phyloP scores from a whole-genome alignment of 2,113 vertebrate species.

The Sinocyclocheilus grahami region DNA sequence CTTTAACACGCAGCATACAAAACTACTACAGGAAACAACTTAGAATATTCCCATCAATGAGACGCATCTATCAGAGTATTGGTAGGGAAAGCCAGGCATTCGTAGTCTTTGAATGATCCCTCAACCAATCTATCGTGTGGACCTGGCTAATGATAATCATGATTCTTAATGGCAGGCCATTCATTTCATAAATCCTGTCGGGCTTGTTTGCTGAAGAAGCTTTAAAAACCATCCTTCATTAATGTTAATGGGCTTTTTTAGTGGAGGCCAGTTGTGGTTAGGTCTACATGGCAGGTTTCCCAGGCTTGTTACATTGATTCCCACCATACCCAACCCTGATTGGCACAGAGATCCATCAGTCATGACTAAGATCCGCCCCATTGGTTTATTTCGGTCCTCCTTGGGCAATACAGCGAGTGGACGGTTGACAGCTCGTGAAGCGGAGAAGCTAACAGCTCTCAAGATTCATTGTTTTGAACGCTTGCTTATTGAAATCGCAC shows the following conservation, averaged over 20 bases:
- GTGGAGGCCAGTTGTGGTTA: constrained; percentile 78
- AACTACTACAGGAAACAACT: background rate
- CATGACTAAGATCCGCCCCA: constrained; percentile 71
- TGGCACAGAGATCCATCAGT: constrained; percentile 73
- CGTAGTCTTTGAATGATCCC: constrained; percentile 31
- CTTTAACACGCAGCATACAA: background rate
- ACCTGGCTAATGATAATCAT: constrained; percentile 68
- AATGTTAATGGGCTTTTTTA: constrained; percentile 79
- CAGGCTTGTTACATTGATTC: constrained; percentile 76
- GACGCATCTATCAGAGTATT: background rate
- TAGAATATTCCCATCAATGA: background rate
- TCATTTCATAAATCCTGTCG: constrained; percentile 76
- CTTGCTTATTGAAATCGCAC: constrained; percentile 26
- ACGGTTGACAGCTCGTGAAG: constrained; percentile 20
- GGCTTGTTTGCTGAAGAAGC: constrained; percentile 76
- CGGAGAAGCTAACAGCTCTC: background rate
- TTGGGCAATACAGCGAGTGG: background rate
- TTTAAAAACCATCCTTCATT: constrained; percentile 80
- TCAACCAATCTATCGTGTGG: constrained; percentile 64
- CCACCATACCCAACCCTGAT: constrained; percentile 73
- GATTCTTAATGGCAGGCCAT: constrained; percentile 72
- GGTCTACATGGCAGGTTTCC: constrained; percentile 78
- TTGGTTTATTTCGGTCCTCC: background rate
- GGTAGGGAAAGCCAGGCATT: background rate
- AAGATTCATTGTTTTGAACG: background rate